Percentiles rank a stretch among this genome's conserved stretches.
These are phyloP conservation scores for Gnathonemus longibarbis DNA, from an alignment of 2,113 vertebrate genomes.

Conservation along the genomic window DNA sequence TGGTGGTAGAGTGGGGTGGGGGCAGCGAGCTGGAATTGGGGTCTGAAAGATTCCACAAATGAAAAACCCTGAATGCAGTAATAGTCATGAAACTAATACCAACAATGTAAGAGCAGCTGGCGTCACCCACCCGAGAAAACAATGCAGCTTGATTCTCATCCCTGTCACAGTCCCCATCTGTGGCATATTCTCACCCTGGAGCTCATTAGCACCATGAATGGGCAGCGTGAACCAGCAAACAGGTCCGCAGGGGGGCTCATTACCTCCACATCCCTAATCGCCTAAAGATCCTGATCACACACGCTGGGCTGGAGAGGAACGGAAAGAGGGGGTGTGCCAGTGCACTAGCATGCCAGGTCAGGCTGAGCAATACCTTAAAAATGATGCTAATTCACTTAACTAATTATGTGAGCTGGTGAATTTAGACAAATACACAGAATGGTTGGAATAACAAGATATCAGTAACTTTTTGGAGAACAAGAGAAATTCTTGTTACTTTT, in stretches of 20 bases:
- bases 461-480: too few species aligned
- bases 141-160: conserved; percentile 24
- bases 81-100: conserved; percentile 8
- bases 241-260: conserved; percentile 14
- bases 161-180: neutral
- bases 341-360: neutral
- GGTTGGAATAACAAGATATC: neutral
- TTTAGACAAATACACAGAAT: neutral
- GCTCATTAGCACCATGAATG: conserved; percentile 43
- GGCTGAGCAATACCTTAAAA: neutral
- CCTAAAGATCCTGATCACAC: conserved; percentile 16
- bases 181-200: conserved; percentile 25
- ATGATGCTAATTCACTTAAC: neutral
- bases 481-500: neutral
- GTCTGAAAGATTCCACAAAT: neutral
- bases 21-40: neutral
- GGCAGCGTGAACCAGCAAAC: conserved; percentile 26
- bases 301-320: neutral
- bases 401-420: neutral
- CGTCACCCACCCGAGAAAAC: conserved; percentile 27
- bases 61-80: neutral
- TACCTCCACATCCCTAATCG: conserved; percentile 25
- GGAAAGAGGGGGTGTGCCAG: neutral
- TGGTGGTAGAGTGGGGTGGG: neutral
- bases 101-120: conserved; percentile 27